phyloP scores from a whole-genome alignment of 2,113 vertebrate species.

The Chaetodon trifascialis region DNA sequence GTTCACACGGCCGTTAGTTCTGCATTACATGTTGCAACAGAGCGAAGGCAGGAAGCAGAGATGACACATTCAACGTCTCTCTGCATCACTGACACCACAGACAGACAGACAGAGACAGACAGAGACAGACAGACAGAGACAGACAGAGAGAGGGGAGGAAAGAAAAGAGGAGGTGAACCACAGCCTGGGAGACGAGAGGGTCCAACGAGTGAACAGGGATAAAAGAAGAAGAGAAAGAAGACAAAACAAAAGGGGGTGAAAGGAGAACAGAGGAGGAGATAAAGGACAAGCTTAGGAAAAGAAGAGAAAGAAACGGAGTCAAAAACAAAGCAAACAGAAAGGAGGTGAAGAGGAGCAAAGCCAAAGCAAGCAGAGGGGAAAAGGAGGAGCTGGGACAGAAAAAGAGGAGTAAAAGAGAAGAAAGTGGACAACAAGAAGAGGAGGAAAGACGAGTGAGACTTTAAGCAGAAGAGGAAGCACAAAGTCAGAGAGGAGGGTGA shows the following conservation, averaged over 20 bases:
- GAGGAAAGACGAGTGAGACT: not conserved
- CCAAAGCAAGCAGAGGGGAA: not conserved
- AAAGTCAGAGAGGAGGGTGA: constrained; percentile 8
- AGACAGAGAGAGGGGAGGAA: not conserved
- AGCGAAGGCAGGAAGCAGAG: constrained; percentile 56
- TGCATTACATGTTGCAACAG: constrained; percentile 55
- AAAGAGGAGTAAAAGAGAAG: not conserved
- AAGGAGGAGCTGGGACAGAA: not conserved
- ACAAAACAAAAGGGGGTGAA: not conserved
- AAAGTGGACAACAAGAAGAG: not conserved
- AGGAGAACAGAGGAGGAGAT: not conserved
- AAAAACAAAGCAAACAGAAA: not conserved
- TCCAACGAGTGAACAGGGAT: not conserved
- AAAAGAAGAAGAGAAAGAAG: not conserved
- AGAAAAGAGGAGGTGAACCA: not conserved
- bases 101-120: constrained; percentile 9
- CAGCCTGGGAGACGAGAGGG: not conserved
- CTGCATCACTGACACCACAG: constrained; percentile 56
- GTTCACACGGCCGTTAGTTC: constrained; percentile 2
- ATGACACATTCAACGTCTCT: constrained; percentile 49
- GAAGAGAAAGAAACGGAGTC: no score
- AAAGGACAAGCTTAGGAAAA: not conserved
- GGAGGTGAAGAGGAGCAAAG: not conserved
- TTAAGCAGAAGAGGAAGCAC: constrained; percentile 7
- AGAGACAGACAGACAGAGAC: constrained; percentile 22